Percentiles rank a stretch among this genome's conserved stretches.
phyloP scores from a whole-genome alignment of 2,113 vertebrate species.

The Stomatorhinus ivindoensis region DNA sequence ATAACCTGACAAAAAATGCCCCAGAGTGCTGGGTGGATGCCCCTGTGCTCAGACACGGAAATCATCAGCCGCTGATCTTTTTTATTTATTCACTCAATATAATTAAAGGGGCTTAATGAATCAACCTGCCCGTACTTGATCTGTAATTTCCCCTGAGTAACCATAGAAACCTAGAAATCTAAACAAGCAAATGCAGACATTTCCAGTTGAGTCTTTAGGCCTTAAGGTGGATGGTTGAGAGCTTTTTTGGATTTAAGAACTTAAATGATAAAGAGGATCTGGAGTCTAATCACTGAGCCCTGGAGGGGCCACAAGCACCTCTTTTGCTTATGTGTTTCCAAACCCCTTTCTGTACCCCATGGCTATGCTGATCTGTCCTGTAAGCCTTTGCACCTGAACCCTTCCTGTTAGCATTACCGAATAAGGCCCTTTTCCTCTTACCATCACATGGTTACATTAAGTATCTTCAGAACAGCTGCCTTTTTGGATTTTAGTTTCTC shows the following conservation, averaged over 20 bases:
- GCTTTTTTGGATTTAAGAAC: too few relatives aligned
- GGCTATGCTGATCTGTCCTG: not conserved
- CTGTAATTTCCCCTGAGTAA: not conserved
- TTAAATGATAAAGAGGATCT: not conserved
- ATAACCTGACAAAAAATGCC: too few relatives aligned
- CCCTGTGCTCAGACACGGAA: not conserved
- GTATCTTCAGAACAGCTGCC: not conserved
- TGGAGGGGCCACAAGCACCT: not conserved
- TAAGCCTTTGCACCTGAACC: not conserved
- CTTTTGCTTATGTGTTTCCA: not conserved
- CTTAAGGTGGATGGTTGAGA: not conserved
- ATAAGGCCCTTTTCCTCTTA: not conserved
- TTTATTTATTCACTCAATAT: not conserved
- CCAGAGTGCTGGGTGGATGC: too few relatives aligned
- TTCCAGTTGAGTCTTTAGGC: not conserved
- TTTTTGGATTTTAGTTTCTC: not conserved
- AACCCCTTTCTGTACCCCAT: not conserved
- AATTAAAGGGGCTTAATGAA: not conserved
- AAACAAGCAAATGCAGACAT: not conserved
- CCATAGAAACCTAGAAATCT: not conserved
- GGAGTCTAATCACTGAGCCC: not conserved
- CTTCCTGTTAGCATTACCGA: not conserved
- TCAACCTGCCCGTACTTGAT: not conserved
- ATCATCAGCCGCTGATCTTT: not conserved
- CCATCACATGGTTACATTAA: too few relatives aligned